Evolutionary conservation across 1,140 invertebrate species (phyloP).

Genomic region (Drosophila mayri): DNA sequence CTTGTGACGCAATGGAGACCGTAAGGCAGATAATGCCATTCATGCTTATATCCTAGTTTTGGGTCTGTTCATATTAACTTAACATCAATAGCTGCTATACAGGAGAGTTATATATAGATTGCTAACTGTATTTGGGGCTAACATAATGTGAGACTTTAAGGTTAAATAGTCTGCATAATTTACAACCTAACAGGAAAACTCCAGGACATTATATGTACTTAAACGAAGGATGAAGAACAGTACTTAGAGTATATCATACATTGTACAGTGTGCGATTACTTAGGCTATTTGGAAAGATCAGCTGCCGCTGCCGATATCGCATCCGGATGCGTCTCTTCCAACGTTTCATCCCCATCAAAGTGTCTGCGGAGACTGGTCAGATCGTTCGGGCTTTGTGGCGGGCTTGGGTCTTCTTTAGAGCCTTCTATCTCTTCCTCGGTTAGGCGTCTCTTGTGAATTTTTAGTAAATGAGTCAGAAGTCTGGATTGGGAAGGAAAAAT

Average conservation of each 20-base stretch:
- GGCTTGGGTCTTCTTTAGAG: constrained; percentile 15
- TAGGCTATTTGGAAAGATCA: constrained; percentile 19
- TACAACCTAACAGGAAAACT: constrained; percentile 25
- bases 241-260: constrained; percentile 29
- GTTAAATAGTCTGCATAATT: constrained; percentile 6
- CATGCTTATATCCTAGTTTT: constrained; percentile 7
- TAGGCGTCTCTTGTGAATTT: constrained; percentile 48
- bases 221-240: constrained; percentile 18
- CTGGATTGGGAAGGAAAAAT: constrained; percentile 12
- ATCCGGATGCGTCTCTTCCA: neutral
- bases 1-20: neutral
- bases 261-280: constrained; percentile 32
- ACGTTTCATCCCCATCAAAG: neutral
- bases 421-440: constrained; percentile 50
- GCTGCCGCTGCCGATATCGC: neutral
- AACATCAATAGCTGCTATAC: neutral
- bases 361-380: constrained; percentile 10
- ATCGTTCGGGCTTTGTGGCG: neutral
- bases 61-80: neutral
- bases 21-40: neutral
- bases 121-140: constrained; percentile 6
- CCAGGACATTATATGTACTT: constrained; percentile 35
- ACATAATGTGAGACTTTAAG: neutral
- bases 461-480: constrained; percentile 50
- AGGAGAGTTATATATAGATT: neutral